phyloP scores from a whole-genome alignment of 1,140 invertebrate genomes.

The Drosophila melanogaster region Release_6_plus_ISO1_MT NC_004354.4:11687501-11688000 shows the following conservation, averaged over 20 bases:
- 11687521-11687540: constrained; percentile 86
- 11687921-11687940: constrained; percentile 24
- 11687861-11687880: constrained; percentile 2
- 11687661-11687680: neutral
- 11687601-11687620: constrained; percentile 89
- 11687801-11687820: constrained; percentile 36
- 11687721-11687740: neutral
- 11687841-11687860: constrained; percentile 78
- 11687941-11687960: constrained; percentile 5
- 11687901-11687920: too few species aligned
- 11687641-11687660: constrained; percentile 8
- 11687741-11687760: constrained; percentile 24
- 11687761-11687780: constrained; percentile 9
- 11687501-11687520: constrained; percentile 88
- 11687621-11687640: constrained; percentile 85
- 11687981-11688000: constrained; percentile 24
- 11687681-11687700: too few species aligned
- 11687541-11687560: constrained; percentile 91
- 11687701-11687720: too few species aligned
- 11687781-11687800: constrained; percentile 22
- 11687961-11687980: constrained; percentile 14
- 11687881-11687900: constrained; percentile 4
- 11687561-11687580: constrained; percentile 94
- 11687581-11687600: constrained; percentile 95
- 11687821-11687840: constrained; percentile 19